These are phyloP conservation scores for Amblyjoppa fuscipennis DNA, from an alignment of 2,888 invertebrate genomes.

Conservation along the genomic window DNA sequence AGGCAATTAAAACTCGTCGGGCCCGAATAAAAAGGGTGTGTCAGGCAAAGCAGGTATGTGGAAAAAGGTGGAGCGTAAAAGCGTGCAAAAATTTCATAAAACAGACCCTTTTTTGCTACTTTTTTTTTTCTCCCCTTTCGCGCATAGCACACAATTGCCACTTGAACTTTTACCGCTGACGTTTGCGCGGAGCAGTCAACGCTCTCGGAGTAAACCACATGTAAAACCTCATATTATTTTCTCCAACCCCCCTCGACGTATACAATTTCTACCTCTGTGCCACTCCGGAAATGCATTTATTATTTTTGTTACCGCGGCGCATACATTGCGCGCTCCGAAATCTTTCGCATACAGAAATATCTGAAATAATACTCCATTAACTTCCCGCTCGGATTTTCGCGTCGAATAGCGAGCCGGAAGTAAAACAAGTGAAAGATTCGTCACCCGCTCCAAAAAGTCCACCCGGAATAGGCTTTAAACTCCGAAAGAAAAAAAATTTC, in stretches of 20 bases:
- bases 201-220: constrained; percentile 5
- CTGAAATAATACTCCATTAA: background rate
- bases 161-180: constrained; percentile 26
- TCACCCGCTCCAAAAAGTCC: background rate
- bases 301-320: background rate
- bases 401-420: background rate
- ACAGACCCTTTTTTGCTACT: constrained; percentile 31
- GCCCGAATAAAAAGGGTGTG: background rate
- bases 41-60: constrained; percentile 18
- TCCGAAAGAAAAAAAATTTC: background rate
- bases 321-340: no score
- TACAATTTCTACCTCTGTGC: background rate
- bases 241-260: background rate
- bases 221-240: background rate
- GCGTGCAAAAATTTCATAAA: constrained; percentile 43
- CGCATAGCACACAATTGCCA: constrained; percentile 36
- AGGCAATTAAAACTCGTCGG: constrained; percentile 42
- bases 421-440: background rate
- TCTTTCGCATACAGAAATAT: background rate
- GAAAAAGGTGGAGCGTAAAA: constrained; percentile 24
- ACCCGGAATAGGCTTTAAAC: background rate
- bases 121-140: constrained; percentile 10
- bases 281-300: background rate
- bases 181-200: background rate
- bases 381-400: no score